Conservation (phyloP, 2,113 vertebrate genomes). For the Entomyzon cyanotis region DNA sequence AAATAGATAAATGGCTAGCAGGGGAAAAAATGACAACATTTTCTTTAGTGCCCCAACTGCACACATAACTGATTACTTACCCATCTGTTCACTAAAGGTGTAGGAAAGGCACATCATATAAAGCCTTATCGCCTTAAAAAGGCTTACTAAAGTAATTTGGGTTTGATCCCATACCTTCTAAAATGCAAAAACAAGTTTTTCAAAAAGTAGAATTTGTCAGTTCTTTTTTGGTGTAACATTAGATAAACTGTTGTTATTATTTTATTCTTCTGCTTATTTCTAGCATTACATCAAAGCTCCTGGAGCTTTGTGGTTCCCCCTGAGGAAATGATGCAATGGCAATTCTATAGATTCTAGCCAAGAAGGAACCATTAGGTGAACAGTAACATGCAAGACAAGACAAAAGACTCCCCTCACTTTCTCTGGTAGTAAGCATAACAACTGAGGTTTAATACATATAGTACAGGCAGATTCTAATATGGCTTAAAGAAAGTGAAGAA, state of each 20-base stretch:
- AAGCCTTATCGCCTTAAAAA: conserved; percentile 17
- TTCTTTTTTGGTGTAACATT: background rate
- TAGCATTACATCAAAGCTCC: background rate
- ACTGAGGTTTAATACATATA: background rate
- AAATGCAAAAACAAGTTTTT: background rate
- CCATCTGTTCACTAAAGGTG: conserved; percentile 70
- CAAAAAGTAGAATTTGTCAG: background rate
- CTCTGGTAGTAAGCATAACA: background rate
- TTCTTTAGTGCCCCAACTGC: conserved; percentile 64
- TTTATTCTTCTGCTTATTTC: background rate
- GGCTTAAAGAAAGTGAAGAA: background rate
- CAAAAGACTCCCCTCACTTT: background rate
- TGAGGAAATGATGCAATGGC: background rate
- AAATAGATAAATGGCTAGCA: conserved; percentile 64
- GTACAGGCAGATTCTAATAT: background rate
- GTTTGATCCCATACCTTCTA: background rate
- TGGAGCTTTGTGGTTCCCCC: background rate
- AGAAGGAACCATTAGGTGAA: background rate
- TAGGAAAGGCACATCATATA: background rate
- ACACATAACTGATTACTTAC: conserved; percentile 54
- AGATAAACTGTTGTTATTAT: background rate
- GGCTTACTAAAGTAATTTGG: background rate
- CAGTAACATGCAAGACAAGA: background rate
- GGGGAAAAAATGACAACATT: conserved; percentile 49
- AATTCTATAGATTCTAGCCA: background rate